Evolutionary conservation across 2,113 vertebrate genomes (phyloP).

Genomic region (Myanophis thanlyinensis): DNA sequence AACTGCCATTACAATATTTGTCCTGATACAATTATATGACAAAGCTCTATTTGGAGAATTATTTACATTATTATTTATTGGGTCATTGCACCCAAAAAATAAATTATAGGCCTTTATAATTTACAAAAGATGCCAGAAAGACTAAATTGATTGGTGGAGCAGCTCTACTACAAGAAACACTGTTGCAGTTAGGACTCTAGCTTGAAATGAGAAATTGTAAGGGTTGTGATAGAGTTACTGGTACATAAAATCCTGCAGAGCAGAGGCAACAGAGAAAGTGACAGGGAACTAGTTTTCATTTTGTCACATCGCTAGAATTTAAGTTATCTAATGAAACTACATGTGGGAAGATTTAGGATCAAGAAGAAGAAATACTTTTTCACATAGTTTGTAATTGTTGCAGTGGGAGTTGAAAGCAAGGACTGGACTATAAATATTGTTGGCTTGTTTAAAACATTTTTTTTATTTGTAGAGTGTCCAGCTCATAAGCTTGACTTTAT

Average conservation of each 20-base stretch:
- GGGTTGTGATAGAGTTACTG: background rate
- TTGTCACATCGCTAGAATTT: background rate
- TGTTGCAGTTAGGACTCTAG: background rate
- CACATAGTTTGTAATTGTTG: background rate
- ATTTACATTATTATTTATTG: background rate
- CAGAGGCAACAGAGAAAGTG: background rate
- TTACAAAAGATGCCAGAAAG: background rate
- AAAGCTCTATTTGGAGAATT: background rate
- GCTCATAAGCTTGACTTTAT: background rate
- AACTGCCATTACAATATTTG: background rate
- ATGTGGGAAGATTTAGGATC: background rate
- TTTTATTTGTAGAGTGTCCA: background rate
- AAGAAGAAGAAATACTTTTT: background rate
- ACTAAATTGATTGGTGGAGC: background rate
- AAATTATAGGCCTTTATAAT: background rate
- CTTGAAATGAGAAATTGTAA: background rate
- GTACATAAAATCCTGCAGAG: background rate
- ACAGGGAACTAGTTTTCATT: background rate
- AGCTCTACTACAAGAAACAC: background rate
- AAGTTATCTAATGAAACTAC: background rate
- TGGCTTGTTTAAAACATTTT: background rate
- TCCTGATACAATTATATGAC: background rate
- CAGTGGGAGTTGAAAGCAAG: background rate
- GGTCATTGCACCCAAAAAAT: background rate
- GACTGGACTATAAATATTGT: background rate